Evolutionary conservation across 2,113 vertebrate species (phyloP).

Genomic region (Apodemus sylvaticus): DNA sequence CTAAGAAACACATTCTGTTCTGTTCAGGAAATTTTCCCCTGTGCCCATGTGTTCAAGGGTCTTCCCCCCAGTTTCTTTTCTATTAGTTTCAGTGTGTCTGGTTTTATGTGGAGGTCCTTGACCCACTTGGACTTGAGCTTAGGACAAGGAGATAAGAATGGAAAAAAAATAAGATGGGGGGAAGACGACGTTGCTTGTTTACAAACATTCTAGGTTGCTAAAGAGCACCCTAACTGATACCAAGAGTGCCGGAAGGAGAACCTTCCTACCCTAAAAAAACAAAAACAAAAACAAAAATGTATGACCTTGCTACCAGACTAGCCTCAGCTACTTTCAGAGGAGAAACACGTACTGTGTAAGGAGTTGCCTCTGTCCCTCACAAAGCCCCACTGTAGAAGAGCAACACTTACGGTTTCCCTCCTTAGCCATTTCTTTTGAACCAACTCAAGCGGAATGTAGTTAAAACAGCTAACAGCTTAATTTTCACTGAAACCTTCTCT

Average conservation of each 20-base stretch:
- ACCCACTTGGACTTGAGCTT: too few species aligned
- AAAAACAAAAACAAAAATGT: conserved; percentile 70
- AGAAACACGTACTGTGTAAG: conserved; percentile 75
- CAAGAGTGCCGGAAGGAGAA: conserved; percentile 79
- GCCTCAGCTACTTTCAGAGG: conserved; percentile 81
- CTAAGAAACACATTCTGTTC: conserved; percentile 41
- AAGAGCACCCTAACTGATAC: conserved; percentile 75
- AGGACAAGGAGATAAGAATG: too few species aligned
- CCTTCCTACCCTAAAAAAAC: conserved; percentile 74
- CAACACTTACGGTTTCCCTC: conserved; percentile 73
- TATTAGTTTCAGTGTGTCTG: too few species aligned
- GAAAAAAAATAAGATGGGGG: too few species aligned
- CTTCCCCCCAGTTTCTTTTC: too few species aligned
- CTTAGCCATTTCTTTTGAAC: conserved; percentile 82
- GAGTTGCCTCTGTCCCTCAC: conserved; percentile 81
- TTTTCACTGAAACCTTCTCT: conserved; percentile 82
- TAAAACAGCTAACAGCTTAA: conserved; percentile 85
- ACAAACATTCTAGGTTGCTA: conserved; percentile 76
- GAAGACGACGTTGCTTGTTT: conserved; percentile 63
- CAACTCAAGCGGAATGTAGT: conserved; percentile 85
- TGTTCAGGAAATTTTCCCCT: too few species aligned
- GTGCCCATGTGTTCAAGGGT: too few species aligned
- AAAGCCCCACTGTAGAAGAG: conserved; percentile 47
- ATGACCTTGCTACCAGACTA: not conserved
- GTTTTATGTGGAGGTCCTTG: too few species aligned